phyloP scores from a whole-genome alignment of 1,140 invertebrate species.

The Chironomus tepperi region DNA sequence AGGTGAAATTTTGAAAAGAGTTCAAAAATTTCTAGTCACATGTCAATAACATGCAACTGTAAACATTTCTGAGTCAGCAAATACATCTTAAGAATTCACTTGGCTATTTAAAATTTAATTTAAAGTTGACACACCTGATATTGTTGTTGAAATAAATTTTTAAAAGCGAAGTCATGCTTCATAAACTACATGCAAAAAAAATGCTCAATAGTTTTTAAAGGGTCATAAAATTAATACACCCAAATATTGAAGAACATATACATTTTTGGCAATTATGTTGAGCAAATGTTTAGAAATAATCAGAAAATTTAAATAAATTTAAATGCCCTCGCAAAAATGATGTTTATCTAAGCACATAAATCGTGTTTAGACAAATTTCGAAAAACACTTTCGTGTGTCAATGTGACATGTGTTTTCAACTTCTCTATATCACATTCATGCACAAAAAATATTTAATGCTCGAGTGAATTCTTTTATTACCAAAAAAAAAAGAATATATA shows the following conservation, averaged over 20 bases:
- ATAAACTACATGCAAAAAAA: slow-evolving; percentile 3
- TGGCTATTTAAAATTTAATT: slow-evolving; percentile 1
- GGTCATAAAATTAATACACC: background rate
- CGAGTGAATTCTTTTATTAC: slow-evolving; percentile 8
- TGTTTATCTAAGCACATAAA: no score
- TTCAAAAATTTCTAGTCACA: background rate
- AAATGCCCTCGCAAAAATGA: no score
- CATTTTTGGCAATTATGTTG: background rate
- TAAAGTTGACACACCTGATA: background rate
- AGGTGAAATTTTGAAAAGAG: background rate
- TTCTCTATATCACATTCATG: background rate
- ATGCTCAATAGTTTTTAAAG: background rate
- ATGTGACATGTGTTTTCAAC: background rate
- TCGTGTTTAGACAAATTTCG: background rate
- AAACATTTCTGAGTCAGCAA: background rate
- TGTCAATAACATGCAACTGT: background rate
- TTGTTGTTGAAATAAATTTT: background rate
- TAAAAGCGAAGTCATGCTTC: background rate
- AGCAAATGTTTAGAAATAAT: background rate
- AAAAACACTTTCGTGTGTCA: background rate
- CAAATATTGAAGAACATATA: background rate
- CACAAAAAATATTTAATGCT: background rate
- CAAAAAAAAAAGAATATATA: background rate
- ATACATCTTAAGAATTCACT: background rate
- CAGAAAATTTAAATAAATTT: background rate